Percentiles rank a stretch among this genome's conserved stretches.
Evolutionary conservation across 1,140 invertebrate genomes (phyloP).

Genomic region (Bombus affinis): DNA sequence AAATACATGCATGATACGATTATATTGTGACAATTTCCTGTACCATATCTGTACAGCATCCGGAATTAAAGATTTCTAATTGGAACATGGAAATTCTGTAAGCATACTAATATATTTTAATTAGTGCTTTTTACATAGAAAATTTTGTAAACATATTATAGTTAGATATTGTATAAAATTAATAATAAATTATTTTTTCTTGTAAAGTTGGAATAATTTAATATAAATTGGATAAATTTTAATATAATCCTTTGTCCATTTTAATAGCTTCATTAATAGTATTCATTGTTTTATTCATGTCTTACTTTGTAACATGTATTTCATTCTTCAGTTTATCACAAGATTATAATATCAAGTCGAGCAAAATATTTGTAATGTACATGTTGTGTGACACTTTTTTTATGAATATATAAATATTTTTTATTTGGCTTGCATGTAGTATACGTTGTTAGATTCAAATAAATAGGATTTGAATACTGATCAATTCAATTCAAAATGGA

Average conservation of each 20-base stretch:
- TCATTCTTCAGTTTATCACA: background rate
- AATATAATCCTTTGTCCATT: background rate
- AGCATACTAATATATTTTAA: slow-evolving; percentile 21
- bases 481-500: slow-evolving; percentile 64
- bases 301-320: background rate
- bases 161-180: background rate
- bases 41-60: slow-evolving; percentile 37
- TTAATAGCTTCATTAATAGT: background rate
- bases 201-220: too few species aligned
- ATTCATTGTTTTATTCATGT: background rate
- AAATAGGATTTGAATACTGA: slow-evolving; percentile 47
- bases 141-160: background rate
- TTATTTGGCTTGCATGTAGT: slow-evolving; percentile 52
- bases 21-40: slow-evolving; percentile 21
- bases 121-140: background rate
- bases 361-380: background rate
- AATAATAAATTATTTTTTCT: background rate
- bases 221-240: background rate
- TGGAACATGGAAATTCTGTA: slow-evolving; percentile 13
- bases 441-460: slow-evolving; percentile 42
- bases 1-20: background rate
- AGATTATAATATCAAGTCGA: background rate
- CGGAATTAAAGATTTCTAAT: slow-evolving; percentile 28
- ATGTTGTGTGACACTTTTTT: background rate
- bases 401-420: slow-evolving; percentile 11